Base-by-base conservation (phyloP, 2,113 vertebrate species). In the Verasper variegatus region DNA sequence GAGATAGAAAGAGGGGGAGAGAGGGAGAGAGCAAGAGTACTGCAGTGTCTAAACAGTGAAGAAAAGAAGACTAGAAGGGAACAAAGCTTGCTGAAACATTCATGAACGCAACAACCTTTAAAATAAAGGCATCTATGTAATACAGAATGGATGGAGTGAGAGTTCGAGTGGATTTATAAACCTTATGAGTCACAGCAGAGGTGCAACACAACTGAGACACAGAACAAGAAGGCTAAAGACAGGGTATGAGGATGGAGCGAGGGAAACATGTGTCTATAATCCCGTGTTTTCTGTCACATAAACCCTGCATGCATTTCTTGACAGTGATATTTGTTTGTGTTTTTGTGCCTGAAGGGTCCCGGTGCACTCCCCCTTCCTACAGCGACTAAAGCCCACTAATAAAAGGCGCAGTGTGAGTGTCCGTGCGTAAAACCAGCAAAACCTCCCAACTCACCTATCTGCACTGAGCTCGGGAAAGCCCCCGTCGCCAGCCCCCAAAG, bases 381-480 rank as follows among this genome's bases (percentile, higher is more conserved):
- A 58, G 65, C 52, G 54, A 74, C 52, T 70, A 31, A 78, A 63
- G 70, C 45, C 72, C 62, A 47, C 35, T 54, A 10, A 80, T 61
- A 76, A 62, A 67, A 59, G 58, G 47, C 59, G 83, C 68, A 58
- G 68, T 77, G 67, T 60, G 75, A 65, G 65, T 71, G 74, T 77
- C 73, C 82, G 85, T 83, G 86, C 84, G 85, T 84, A 76, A 83
- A 18, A 68, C 76, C 81, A 58, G 72, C 31, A 64, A 74, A 42
- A 12, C 74, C 78, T 80, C 73, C 76, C 76, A 87, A 95, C 97
- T 99, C 94, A 99, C 98, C 98, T 95, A 99, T 99, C 94, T 99
- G 98, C 86, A 99, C 98, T 71, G 97, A 98, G 97, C 97, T 98
- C 88, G 98, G 98, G 95, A 99, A 99, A 94, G 98, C 98, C 95